phyloP scores from a whole-genome alignment of 2,797 vertebrate species.

The Poeciliopsis paucimaculata region DNA sequence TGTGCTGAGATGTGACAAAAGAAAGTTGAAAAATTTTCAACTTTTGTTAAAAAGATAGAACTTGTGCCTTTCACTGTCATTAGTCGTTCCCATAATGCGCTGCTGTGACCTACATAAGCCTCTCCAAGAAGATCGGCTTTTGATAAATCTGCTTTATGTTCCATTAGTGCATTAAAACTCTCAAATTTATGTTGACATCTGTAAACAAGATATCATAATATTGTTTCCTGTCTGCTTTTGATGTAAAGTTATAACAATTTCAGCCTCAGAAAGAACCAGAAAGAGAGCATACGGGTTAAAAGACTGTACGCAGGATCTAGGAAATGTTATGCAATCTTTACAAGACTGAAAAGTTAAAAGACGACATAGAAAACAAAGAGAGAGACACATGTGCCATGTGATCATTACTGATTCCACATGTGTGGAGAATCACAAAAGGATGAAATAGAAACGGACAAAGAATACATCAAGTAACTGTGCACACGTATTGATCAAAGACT shows the following conservation, averaged over 20 bases:
- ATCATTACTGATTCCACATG: background rate
- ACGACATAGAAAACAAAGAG: background rate
- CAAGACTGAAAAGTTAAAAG: background rate
- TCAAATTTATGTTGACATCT: too few species aligned
- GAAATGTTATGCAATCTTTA: background rate
- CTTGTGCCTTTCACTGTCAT: too few species aligned
- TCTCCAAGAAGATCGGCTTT: too few species aligned
- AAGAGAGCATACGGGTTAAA: background rate
- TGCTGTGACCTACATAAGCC: too few species aligned
- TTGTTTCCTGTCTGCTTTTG: too few species aligned
- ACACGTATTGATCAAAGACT: background rate
- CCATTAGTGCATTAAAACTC: too few species aligned
- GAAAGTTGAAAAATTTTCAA: background rate
- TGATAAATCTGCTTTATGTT: too few species aligned
- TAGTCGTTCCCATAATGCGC: too few species aligned
- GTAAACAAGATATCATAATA: too few species aligned
- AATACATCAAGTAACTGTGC: background rate
- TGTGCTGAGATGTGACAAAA: background rate
- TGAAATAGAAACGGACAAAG: background rate
- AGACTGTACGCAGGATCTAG: background rate
- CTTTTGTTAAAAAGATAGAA: background rate
- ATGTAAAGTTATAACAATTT: too few species aligned
- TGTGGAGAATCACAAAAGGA: background rate
- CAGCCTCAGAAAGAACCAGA: background rate
- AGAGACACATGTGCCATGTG: background rate